Evolutionary conservation across 2,888 invertebrate genomes (phyloP), one percentile per base, ranked within the genome.

Genomic region (Orthosia gothica): DNA sequence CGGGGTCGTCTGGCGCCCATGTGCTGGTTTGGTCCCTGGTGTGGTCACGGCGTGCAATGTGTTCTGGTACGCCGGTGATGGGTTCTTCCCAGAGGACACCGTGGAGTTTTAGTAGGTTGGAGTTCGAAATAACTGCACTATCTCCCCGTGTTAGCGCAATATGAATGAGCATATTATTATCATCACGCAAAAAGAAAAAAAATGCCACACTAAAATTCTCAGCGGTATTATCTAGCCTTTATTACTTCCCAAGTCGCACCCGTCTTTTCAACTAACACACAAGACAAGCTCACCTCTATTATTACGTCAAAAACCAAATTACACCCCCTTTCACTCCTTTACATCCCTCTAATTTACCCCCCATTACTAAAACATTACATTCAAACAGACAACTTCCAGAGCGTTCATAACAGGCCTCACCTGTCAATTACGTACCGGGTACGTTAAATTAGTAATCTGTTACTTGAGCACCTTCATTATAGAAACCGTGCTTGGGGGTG

Each of bases 371-470:
- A 82, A 70, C 66, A 82, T 73, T 78, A 69, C 69, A 26, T 64
- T 81, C 70, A 82, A 58, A 78, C 69, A 78, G 81, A 58, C 52
- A 75, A 77, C 63, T 67, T 81, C 61, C 72, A 55, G 50, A 50
- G 52, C 64, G 82, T 58, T 62, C 59, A 58, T 83, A 81, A 83
- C 77, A 70, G 67, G 79, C 71, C 62, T 81, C 84, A 73, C 74
- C 72, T 83, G 85, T 81, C 86, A 86, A 85, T 85, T 85, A 86
- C 20, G n/a, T 20, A 45, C 40, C 47, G 18, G 70, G 74, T 69
- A 50, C 65, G 59, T 83, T 76, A 85, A 85, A 85, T 85, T 81
- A 86, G 76, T 78, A 81, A 83, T 83, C 74, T 74, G 75, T 85
- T 80, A 74, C 77, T 77, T 57, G 69, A 63, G 70, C 76, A 32